Evolutionary conservation across 2,113 vertebrate species (phyloP).

Genomic region (Castor canadensis): DNA sequence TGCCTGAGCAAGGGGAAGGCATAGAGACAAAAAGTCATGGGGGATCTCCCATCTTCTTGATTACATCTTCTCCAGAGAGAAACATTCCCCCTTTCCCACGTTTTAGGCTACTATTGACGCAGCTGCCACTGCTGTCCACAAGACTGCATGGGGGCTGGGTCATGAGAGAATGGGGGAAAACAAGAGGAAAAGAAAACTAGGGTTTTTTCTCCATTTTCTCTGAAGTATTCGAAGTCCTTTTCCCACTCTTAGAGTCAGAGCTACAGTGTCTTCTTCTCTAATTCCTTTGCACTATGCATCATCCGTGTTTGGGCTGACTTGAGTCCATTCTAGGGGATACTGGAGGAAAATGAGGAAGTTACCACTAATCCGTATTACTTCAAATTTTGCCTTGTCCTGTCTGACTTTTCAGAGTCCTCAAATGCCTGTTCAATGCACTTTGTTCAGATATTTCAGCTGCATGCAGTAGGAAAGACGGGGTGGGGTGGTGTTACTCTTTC

Average conservation of each 20-base stretch:
- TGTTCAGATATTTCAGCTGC: neutral
- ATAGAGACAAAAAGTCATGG: neutral
- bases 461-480: neutral
- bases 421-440: neutral
- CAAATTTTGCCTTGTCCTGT: neutral
- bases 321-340: neutral
- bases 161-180: neutral
- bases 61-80: neutral
- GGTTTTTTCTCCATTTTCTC: neutral
- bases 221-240: neutral
- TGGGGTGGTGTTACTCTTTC: neutral
- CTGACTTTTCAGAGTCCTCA: conserved; percentile 17
- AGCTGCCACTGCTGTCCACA: neutral
- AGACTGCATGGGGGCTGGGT: neutral
- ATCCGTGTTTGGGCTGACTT: neutral
- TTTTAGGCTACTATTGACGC: neutral
- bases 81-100: neutral
- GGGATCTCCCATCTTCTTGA: neutral
- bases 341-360: neutral
- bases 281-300: neutral
- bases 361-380: neutral
- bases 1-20: neutral
- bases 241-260: neutral
- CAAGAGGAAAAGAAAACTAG: neutral
- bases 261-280: neutral